Evolutionary conservation across 1,140 invertebrate genomes (phyloP).

Genomic region (Bradynema listronoti): DNA sequence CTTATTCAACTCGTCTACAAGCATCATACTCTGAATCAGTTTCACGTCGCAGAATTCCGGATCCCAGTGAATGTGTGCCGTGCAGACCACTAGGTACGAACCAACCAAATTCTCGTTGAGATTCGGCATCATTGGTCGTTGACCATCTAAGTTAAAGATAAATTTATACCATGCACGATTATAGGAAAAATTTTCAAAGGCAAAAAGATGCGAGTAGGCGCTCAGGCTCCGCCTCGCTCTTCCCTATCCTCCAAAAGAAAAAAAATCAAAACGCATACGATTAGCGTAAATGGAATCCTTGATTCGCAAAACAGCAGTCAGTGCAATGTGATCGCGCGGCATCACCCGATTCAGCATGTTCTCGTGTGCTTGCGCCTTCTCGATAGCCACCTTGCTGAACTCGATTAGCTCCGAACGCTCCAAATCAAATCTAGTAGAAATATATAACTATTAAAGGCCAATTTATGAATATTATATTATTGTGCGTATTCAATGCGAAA

Average conservation of each 20-base stretch:
- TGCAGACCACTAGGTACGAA: slow-evolving; percentile 85
- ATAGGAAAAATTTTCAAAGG: too few species aligned
- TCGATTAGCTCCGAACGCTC: slow-evolving; percentile 89
- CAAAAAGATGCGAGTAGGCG: too few species aligned
- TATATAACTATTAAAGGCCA: too few species aligned
- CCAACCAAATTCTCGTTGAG: slow-evolving; percentile 58
- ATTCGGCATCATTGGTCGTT: slow-evolving; percentile 20
- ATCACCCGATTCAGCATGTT: slow-evolving; percentile 69
- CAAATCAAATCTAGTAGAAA: slow-evolving; percentile 74
- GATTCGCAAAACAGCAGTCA: slow-evolving; percentile 68
- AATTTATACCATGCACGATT: too few species aligned
- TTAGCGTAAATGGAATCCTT: slow-evolving; percentile 42
- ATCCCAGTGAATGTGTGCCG: slow-evolving; percentile 99
- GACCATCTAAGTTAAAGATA: too few species aligned
- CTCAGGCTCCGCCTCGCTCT: too few species aligned
- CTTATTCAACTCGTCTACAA: slow-evolving; percentile 74
- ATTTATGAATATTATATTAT: too few species aligned
- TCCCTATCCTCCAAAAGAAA: neutral
- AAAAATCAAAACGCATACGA: slow-evolving; percentile 66
- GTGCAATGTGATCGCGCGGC: slow-evolving; percentile 97
- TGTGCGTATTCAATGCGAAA: too few species aligned
- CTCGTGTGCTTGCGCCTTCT: slow-evolving; percentile 77
- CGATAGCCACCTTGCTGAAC: slow-evolving; percentile 90
- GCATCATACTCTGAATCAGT: slow-evolving; percentile 98
- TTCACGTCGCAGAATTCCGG: slow-evolving; percentile 99